A percentile compares a stretch with the other conserved stretches of the same genome.
phyloP scores from a whole-genome alignment of 1,140 invertebrate genomes.

The Anastrepha ludens region DNA sequence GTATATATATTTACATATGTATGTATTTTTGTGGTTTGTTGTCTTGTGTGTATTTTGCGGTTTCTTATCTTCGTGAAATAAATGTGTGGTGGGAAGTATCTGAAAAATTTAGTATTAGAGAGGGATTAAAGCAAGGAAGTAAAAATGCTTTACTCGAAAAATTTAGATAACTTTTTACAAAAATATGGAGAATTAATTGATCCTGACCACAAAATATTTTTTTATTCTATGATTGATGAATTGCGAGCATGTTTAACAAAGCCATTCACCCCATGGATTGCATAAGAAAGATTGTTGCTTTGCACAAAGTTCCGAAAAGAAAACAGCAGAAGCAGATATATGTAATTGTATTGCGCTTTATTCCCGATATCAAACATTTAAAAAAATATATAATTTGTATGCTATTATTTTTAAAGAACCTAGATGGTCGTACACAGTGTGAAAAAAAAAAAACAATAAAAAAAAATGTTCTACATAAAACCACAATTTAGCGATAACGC shows the following conservation, averaged over 20 bases:
- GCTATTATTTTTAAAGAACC: background rate
- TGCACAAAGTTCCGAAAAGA: background rate
- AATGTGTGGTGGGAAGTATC: too few relatives aligned
- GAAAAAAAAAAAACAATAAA: too few relatives aligned
- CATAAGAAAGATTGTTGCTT: constrained; percentile 13
- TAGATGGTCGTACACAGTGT: background rate
- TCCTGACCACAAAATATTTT: background rate
- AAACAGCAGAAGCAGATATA: constrained; percentile 17
- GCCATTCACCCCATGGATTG: constrained; percentile 23
- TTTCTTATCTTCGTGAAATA: too few relatives aligned
- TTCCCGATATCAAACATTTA: constrained; percentile 16
- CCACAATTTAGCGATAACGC: too few relatives aligned
- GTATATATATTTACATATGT: too few relatives aligned
- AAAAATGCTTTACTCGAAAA: too few relatives aligned
- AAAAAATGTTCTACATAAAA: too few relatives aligned
- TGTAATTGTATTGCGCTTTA: constrained; percentile 36
- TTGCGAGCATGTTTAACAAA: background rate
- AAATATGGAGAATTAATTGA: background rate
- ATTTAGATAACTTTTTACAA: background rate
- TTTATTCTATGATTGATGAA: background rate
- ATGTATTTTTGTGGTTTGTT: too few relatives aligned
- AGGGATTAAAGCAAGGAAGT: too few relatives aligned
- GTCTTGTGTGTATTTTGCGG: too few relatives aligned
- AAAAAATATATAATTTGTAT: constrained; percentile 34
- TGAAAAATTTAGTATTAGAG: too few relatives aligned